Evolutionary conservation across 1,140 invertebrate genomes (phyloP), one percentile per base, ranked within the genome.

Genomic region (Bombus confusus): DNA sequence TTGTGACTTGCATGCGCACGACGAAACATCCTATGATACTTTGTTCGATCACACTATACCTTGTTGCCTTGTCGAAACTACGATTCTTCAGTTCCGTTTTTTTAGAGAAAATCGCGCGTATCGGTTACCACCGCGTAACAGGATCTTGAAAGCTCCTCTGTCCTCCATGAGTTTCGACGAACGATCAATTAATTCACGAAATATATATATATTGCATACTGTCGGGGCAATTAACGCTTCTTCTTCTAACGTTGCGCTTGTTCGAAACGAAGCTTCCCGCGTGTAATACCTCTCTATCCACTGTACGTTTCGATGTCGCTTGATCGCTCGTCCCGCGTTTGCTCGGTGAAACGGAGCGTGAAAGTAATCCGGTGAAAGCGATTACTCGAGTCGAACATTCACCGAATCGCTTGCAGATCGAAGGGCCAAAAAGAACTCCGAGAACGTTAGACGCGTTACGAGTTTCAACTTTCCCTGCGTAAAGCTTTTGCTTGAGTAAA

Each of bases 401-500:
- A 22, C 68, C 12, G 80, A n/a, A 66, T 62, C 34, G 43, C 79
- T 80, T 64, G 72, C 41, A 64, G 73, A 78, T 77, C 62, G 81
- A 76, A 41, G 73, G 41, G 43, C 18, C 22, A 22, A 52, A 52
- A 52, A 52, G 47, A 22, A 52, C 3, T 13, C 71, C 28, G n/a
- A 25, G 41, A 72, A n/a, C 57, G 37, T 15, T 77, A 18, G 34
- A 10, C 34, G 25, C 28, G 8, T 15, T 13, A 28, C 10, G 9
- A 25, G 15, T 28, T 31, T 31, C 2, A n/a, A 39, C 28, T 41
- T 13, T 15, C 28, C 69, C 25, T 80, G 43, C 31, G 13, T 62
- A n/a, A 28, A 64, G 74, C 75, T 83, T 62, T 83, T 47, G 75
- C 47, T 78, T 28, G 72, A 83, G 64, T 82, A 74, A 75, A 82